Evolutionary conservation across 2,888 invertebrate species (phyloP).

Genomic region (Tridacna gigas): DNA sequence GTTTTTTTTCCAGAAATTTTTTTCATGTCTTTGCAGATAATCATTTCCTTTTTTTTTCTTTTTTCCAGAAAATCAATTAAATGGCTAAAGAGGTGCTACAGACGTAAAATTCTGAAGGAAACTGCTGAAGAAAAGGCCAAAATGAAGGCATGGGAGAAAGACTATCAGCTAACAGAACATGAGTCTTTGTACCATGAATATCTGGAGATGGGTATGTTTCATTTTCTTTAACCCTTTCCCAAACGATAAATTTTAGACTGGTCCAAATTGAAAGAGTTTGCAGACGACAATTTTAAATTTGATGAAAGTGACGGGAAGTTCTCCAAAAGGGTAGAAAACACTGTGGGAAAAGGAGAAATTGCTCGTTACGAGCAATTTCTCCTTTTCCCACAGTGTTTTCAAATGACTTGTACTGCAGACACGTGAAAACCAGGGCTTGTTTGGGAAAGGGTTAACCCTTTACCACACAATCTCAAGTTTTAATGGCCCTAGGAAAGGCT

Average conservation of each 20-base stretch:
- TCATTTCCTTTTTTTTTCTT: no score
- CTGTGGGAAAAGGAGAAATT: not conserved
- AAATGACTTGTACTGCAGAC: not conserved
- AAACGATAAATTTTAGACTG: no score
- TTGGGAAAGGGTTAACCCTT: no score
- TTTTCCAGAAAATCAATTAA: constrained; percentile 78
- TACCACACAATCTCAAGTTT: no score
- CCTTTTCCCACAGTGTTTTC: not conserved
- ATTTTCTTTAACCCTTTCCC: not conserved
- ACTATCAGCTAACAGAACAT: constrained; percentile 94
- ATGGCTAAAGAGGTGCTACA: constrained; percentile 69
- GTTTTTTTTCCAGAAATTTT: no score
- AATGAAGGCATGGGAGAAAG: constrained; percentile 92
- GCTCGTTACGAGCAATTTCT: not conserved
- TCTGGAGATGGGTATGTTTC: constrained; percentile 95
- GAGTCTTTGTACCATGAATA: constrained; percentile 97
- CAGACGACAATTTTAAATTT: not conserved
- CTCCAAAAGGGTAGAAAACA: no score
- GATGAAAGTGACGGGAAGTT: no score
- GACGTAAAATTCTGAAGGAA: constrained; percentile 83
- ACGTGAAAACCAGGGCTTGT: no score
- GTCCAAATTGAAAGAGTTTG: not conserved
- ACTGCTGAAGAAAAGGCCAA: constrained; percentile 83
- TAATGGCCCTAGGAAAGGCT: no score
- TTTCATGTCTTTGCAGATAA: no score